Conservation (phyloP, 2,888 invertebrate genomes). For the Tenthredo notha region DNA sequence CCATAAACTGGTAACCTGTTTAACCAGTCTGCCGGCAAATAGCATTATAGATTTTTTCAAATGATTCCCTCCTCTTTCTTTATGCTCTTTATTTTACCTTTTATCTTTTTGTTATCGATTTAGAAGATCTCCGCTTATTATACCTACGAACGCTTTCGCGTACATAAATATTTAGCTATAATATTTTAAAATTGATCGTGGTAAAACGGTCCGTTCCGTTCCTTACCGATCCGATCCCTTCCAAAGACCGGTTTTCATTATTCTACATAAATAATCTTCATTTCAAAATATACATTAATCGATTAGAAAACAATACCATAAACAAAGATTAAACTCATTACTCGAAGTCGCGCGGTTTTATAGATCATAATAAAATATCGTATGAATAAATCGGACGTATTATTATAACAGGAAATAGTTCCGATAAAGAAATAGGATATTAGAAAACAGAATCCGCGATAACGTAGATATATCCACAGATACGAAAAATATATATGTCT, state of each 20-base stretch:
- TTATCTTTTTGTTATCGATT: slow-evolving; percentile 20
- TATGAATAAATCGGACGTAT: too few relatives aligned
- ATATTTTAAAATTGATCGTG: background rate
- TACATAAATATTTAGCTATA: background rate
- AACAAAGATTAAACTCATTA: background rate
- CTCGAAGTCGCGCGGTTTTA: background rate
- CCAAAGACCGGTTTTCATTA: background rate
- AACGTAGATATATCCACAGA: background rate
- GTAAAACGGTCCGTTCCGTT: background rate
- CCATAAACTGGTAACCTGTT: slow-evolving; percentile 76
- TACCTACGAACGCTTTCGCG: background rate
- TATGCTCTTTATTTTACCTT: slow-evolving; percentile 37
- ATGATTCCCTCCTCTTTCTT: slow-evolving; percentile 62
- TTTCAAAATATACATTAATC: background rate
- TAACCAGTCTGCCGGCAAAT: slow-evolving; percentile 71
- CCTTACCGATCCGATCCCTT: background rate
- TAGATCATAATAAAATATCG: background rate
- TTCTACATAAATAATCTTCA: background rate
- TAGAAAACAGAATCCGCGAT: background rate
- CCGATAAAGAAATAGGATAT: background rate
- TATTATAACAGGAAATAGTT: slow-evolving; percentile 2
- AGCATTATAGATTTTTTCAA: slow-evolving; percentile 66
- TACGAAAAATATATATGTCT: background rate
- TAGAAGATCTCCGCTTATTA: background rate
- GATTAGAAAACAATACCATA: background rate